Conservation (phyloP, 2,888 invertebrate species). For the Cenopis cana region DNA sequence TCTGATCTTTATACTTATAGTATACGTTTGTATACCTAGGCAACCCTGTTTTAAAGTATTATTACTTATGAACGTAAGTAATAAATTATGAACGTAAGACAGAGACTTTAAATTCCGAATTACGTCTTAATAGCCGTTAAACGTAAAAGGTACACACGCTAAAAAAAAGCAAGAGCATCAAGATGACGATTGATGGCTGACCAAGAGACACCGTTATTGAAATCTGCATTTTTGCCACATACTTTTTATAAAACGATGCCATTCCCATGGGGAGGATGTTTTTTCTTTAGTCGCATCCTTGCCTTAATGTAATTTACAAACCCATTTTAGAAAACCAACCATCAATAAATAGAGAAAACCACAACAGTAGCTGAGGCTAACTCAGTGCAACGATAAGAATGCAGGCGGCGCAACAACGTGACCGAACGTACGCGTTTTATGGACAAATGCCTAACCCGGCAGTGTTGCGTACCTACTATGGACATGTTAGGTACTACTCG, state of each 20-base stretch:
- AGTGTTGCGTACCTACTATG: conserved; percentile 44
- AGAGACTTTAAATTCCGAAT: no score
- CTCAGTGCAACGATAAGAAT: conserved; percentile 44
- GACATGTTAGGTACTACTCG: conserved; percentile 16
- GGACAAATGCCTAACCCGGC: conserved; percentile 47
- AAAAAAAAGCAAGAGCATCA: not conserved
- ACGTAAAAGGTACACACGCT: not conserved
- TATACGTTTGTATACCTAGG: not conserved
- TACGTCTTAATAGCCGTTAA: not conserved
- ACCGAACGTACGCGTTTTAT: conserved; percentile 57
- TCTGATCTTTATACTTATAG: no score
- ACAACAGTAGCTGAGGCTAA: conserved; percentile 40
- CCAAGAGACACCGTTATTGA: conserved; percentile 1
- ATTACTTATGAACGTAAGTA: no score
- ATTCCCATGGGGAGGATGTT: not conserved
- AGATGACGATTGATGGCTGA: not conserved
- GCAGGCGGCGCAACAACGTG: conserved; percentile 66
- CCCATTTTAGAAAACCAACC: not conserved
- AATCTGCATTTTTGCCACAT: not conserved
- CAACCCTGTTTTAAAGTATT: not conserved
- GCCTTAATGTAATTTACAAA: not conserved
- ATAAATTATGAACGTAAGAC: no score
- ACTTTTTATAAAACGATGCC: not conserved
- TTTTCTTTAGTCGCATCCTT: not conserved
- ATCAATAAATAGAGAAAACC: not conserved